Evolutionary conservation across 2,888 invertebrate genomes (phyloP).

Genomic region (Endomychus coccineus): DNA sequence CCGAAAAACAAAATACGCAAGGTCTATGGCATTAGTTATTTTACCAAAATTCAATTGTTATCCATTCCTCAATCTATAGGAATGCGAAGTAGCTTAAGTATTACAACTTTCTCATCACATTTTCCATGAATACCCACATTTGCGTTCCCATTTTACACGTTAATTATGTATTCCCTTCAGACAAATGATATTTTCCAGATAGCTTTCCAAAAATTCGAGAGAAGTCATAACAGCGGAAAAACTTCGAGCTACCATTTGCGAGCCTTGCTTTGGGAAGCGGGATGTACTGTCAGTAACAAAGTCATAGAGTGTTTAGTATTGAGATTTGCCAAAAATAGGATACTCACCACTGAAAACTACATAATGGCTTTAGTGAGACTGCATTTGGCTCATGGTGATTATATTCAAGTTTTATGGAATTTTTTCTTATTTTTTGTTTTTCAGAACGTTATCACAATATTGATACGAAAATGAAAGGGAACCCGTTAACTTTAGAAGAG

Average conservation of each 20-base stretch:
- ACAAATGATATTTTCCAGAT: conserved; percentile 40
- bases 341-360: conserved; percentile 54
- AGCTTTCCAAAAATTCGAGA: conserved; percentile 55
- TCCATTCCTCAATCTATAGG: too few relatives aligned
- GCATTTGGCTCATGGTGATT: conserved; percentile 55
- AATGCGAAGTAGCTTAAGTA: too few relatives aligned
- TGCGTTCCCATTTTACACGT: too few relatives aligned
- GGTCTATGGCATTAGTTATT: too few relatives aligned
- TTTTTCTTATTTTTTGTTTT: conserved; percentile 28
- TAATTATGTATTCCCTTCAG: not conserved
- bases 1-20: too few relatives aligned
- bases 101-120: too few relatives aligned
- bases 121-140: too few relatives aligned
- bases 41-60: too few relatives aligned
- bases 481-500: conserved; percentile 65
- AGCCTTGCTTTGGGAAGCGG: conserved; percentile 61
- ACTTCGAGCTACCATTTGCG: conserved; percentile 57
- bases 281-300: conserved; percentile 65
- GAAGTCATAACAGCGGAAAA: conserved; percentile 48
- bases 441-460: conserved; percentile 62
- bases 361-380: conserved; percentile 58
- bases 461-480: conserved; percentile 63
- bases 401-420: not conserved
- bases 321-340: conserved; percentile 55
- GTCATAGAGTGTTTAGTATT: conserved; percentile 65